Evolutionary conservation across 1,140 invertebrate genomes (phyloP), one percentile per base, ranked within the genome.

Genomic region (Macrobrachium nipponense): DNA sequence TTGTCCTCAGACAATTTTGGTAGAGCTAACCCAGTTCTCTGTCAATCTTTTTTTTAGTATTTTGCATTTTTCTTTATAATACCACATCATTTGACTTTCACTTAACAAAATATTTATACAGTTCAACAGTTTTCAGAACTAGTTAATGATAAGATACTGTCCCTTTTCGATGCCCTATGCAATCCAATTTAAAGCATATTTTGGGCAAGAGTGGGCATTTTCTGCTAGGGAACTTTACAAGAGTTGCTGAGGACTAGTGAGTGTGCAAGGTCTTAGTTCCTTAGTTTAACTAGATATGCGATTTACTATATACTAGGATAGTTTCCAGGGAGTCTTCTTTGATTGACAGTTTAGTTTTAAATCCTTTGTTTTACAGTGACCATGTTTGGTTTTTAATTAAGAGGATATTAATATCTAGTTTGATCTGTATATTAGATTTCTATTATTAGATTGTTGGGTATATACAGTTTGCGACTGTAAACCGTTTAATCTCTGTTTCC

Each of bases 281-380:
- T 86, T 86, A 86, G 84, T 86, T 86, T 86, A 51, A 78, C 77
- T 86, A 86, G 84, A 60, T 70, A 72, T 73, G 75, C 77, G 27
- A 73, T 86, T 79, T 86, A 79, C 83, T 80, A 78, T 80, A 86
- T 86, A 80, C 66, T 86, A 80, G 84, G 70, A 80, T 86, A 86
- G 84, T 86, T 86, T 82, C 72, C 77, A 17, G 83, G 80, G 61
- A 78, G 77, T 80, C 51, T 80, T 86, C 68, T 80, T 80, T 86
- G 76, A 73, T 80, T 80, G 76, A 62, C 76, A 62, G 15, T 80
- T 80, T 58, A 73, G 44, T 86, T 80, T 85, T 80, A n/a, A 70
- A 73, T 73, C 66, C 66, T 75, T 27, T 73, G 43, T 86, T 80
- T 62, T 61, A 75, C 79, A 62, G 62, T 20, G 66, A 61, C 44